phyloP scores from a whole-genome alignment of 2,113 vertebrate genomes.

The Petroica traversi region DNA sequence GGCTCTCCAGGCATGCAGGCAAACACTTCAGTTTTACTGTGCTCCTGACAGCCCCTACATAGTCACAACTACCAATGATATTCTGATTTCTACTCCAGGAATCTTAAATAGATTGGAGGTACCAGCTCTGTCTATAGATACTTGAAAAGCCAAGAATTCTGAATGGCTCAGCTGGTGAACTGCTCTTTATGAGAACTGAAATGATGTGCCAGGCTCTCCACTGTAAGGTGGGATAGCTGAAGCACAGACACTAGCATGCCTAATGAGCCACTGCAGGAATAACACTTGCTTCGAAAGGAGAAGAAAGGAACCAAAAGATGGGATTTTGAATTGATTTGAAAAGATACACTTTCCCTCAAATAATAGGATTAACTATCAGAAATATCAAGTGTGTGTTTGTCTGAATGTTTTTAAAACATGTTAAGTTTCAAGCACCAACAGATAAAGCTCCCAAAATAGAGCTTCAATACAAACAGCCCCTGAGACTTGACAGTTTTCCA shows the following conservation, averaged over 20 bases:
- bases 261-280: neutral
- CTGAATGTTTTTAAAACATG: neutral
- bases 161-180: conserved; percentile 39
- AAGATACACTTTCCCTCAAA: neutral
- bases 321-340: neutral
- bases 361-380: neutral
- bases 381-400: neutral
- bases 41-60: neutral
- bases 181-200: conserved; percentile 11
- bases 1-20: conserved; percentile 11
- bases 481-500: neutral
- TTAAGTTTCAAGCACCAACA: neutral
- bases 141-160: conserved; percentile 20
- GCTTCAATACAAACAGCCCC: neutral
- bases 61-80: conserved; percentile 1
- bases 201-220: neutral
- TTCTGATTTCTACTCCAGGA: conserved; percentile 42
- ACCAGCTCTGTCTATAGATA: conserved; percentile 7
- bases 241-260: neutral
- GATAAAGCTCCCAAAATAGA: neutral
- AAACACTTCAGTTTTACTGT: conserved; percentile 13
- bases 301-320: neutral
- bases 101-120: conserved; percentile 34
- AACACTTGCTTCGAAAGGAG: neutral
- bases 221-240: conserved; percentile 9